These are phyloP conservation scores for Poeciliopsis prolifica DNA, from an alignment of 2,113 vertebrate species.

Conservation along the genomic window DNA sequence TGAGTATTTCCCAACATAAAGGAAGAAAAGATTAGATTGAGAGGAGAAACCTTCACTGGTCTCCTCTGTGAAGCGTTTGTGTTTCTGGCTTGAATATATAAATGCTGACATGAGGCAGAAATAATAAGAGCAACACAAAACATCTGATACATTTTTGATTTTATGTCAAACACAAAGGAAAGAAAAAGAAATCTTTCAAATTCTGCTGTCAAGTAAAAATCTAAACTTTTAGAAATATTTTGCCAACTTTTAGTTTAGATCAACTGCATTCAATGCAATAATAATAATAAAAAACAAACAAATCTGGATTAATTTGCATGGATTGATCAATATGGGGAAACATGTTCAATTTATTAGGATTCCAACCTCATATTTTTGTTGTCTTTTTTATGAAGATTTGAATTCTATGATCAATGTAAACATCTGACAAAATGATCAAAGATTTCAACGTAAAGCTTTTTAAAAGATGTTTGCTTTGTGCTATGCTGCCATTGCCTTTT, in stretches of 20 bases:
- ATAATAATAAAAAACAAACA: background rate
- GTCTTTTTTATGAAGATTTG: background rate
- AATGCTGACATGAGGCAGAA: conserved; percentile 35
- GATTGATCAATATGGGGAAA: background rate
- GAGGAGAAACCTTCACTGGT: background rate
- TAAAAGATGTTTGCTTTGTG: background rate
- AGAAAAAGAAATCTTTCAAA: background rate
- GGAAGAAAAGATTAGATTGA: background rate
- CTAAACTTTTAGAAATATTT: background rate
- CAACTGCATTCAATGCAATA: background rate
- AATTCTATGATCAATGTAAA: background rate
- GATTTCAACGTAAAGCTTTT: too few species aligned
- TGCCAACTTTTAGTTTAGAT: background rate
- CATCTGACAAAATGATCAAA: background rate
- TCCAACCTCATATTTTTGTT: background rate
- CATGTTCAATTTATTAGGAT: background rate
- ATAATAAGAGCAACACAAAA: conserved; percentile 27
- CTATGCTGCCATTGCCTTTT: background rate
- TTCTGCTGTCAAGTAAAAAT: conserved; percentile 50
- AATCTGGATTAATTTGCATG: background rate
- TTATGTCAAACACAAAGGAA: conserved; percentile 6
- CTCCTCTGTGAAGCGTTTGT: background rate
- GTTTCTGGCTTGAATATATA: conserved; percentile 39
- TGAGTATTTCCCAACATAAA: background rate
- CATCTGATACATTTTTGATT: conserved; percentile 22